phyloP scores from a whole-genome alignment of 2,888 invertebrate species.

The Caenorhabditis becei region DNA sequence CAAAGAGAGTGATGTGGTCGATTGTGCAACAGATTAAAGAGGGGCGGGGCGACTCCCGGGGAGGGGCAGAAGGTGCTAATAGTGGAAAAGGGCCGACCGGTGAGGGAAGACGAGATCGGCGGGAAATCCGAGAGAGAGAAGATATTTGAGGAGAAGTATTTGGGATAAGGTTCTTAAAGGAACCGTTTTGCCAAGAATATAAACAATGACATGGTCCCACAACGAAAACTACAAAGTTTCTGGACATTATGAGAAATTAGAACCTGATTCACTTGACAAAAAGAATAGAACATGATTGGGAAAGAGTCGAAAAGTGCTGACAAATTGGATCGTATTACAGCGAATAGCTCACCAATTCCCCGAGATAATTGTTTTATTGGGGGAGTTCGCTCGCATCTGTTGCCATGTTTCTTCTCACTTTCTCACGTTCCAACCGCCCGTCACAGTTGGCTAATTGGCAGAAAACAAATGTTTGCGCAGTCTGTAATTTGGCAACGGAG shows the following conservation, averaged over 20 bases:
- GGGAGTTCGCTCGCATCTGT: constrained; percentile 21
- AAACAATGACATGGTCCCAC: too few species aligned
- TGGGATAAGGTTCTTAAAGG: background rate
- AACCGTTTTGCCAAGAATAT: too few species aligned
- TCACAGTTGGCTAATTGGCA: constrained; percentile 19
- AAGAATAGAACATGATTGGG: too few species aligned
- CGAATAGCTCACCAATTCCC: background rate
- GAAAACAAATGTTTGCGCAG: constrained; percentile 11
- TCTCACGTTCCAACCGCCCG: constrained; percentile 24
- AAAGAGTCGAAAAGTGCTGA: too few species aligned
- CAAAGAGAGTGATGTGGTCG: constrained; percentile 35
- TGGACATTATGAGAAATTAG: too few species aligned
- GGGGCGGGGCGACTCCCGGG: background rate
- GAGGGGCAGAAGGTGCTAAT: constrained; percentile 28
- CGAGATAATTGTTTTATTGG: background rate
- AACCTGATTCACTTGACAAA: too few species aligned
- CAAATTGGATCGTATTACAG: background rate
- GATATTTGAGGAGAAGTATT: background rate
- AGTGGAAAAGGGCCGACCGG: constrained; percentile 1
- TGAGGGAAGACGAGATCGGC: constrained; percentile 1
- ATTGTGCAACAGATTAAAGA: constrained; percentile 40
- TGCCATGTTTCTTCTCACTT: constrained; percentile 13
- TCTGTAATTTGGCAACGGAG: too few species aligned
- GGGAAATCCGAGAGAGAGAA: background rate
- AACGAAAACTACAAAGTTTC: too few species aligned